These are phyloP conservation scores for Apodemus speciosus DNA, from an alignment of 2,113 vertebrate species.

Conservation along the genomic window DNA sequence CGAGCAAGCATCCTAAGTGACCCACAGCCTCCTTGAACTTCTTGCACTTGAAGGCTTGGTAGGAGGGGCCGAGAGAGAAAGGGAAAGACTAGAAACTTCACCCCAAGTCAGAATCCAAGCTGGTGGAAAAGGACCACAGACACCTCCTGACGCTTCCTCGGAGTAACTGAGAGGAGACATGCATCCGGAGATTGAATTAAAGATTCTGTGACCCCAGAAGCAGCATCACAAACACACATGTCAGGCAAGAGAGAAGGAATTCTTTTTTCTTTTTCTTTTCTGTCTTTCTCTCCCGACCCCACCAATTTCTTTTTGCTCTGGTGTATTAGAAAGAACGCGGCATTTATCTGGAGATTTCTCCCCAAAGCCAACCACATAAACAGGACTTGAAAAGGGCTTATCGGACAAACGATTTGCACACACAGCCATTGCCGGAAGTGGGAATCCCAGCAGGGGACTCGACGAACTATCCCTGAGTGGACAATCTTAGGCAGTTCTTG, in stretches of 20 bases:
- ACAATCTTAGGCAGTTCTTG: slow-evolving; percentile 31
- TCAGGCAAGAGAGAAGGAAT: slow-evolving; percentile 91
- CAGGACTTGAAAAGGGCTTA: slow-evolving; percentile 91
- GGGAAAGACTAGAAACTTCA: background rate
- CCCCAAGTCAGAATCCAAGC: too few relatives aligned
- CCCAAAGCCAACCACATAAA: slow-evolving; percentile 94
- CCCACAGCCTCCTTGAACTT: background rate
- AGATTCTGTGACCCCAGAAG: slow-evolving; percentile 66
- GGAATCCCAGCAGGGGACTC: slow-evolving; percentile 60
- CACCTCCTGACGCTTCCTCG: background rate
- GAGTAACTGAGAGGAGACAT: background rate
- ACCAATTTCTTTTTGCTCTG: slow-evolving; percentile 90
- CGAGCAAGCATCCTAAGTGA: background rate
- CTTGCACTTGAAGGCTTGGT: background rate
- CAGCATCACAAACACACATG: slow-evolving; percentile 81
- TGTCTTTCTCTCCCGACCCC: background rate
- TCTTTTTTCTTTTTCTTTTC: slow-evolving; percentile 93
- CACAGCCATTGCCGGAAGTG: background rate
- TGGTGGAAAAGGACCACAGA: background rate
- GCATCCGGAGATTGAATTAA: background rate
- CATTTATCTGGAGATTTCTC: slow-evolving; percentile 94
- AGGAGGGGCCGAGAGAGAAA: background rate
- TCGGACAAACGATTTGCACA: slow-evolving; percentile 78
- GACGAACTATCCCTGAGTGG: background rate
- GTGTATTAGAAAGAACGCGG: slow-evolving; percentile 95